Evolutionary conservation across 2,888 invertebrate genomes (phyloP).

Genomic region (Macrosoma leucophasiata): DNA sequence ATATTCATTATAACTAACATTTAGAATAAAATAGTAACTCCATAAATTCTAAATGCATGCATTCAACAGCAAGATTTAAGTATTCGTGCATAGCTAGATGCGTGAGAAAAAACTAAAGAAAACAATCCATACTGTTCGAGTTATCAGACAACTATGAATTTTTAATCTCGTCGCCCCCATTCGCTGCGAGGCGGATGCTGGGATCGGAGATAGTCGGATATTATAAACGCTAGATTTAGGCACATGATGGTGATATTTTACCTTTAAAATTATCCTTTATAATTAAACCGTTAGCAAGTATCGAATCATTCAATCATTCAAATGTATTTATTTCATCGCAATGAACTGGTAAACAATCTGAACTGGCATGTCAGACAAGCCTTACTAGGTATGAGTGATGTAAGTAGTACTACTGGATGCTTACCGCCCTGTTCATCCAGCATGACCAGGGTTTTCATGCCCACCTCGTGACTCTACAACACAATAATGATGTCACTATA

Average conservation of each 20-base stretch:
- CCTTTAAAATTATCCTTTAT: constrained; percentile 62
- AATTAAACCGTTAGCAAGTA: constrained; percentile 63
- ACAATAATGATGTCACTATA: constrained; percentile 77
- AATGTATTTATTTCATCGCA: constrained; percentile 48
- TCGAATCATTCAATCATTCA: constrained; percentile 55
- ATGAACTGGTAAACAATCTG: constrained; percentile 59
- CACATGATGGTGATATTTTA: constrained; percentile 62
- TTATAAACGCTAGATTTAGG: constrained; percentile 49
- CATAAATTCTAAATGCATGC: constrained; percentile 64
- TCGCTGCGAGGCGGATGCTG: constrained; percentile 31
- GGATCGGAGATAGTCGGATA: constrained; percentile 45
- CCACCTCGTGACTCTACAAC: constrained; percentile 99
- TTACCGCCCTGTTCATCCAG: constrained; percentile 99
- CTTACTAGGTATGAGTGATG: constrained; percentile 70
- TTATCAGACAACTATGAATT: constrained; percentile 38
- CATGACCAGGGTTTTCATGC: constrained; percentile 99
- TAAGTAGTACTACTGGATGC: constrained; percentile 79
- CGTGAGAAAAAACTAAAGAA: constrained; percentile 67
- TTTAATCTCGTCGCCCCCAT: constrained; percentile 41
- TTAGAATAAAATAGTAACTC: constrained; percentile 48
- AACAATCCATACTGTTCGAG: constrained; percentile 48
- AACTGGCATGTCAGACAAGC: constrained; percentile 71
- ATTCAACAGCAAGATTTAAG: constrained; percentile 68
- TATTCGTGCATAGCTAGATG: constrained; percentile 74
- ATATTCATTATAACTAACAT: constrained; percentile 59